Percentiles rank a stretch among this genome's conserved stretches.
Conservation (phyloP, 2,797 vertebrate species). For the Clarias fuscus region DNA sequence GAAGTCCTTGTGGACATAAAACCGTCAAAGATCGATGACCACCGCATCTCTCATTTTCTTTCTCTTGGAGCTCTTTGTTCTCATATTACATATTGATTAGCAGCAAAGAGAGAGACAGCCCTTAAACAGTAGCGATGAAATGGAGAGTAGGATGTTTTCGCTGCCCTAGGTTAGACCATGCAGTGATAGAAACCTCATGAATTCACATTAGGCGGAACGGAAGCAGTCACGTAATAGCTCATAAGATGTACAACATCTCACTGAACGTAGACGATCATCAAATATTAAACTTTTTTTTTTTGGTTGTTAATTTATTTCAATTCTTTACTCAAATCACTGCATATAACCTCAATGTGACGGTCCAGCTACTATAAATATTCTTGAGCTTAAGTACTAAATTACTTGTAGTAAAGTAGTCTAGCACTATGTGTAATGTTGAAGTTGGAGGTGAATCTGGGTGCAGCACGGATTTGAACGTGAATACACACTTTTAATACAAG, state of each 20-base stretch:
- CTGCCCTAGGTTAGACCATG: not conserved
- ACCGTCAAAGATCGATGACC: constrained; percentile 28
- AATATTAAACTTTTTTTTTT: not conserved
- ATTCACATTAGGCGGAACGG: not conserved
- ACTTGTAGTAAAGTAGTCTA: not conserved
- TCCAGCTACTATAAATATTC: not conserved
- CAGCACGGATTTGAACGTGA: not conserved
- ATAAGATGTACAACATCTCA: not conserved
- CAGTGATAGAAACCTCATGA: not conserved
- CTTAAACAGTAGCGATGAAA: constrained; percentile 22
- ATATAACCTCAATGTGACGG: not conserved
- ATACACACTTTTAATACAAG: not conserved
- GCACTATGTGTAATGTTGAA: not conserved
- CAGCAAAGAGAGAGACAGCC: not conserved
- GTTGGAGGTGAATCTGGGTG: not conserved
- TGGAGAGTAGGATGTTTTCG: not conserved
- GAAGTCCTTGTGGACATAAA: constrained; percentile 11
- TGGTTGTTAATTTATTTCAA: not conserved
- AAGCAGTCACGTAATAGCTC: not conserved
- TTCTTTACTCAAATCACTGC: not conserved
- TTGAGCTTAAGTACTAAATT: not conserved
- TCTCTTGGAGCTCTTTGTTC: constrained; percentile 10
- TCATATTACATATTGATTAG: constrained; percentile 38
- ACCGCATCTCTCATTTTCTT: not conserved
- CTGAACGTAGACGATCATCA: too few species aligned